Base-by-base conservation (phyloP, 2,113 vertebrate genomes). In the Protobothrops mucrosquamatus region DNA sequence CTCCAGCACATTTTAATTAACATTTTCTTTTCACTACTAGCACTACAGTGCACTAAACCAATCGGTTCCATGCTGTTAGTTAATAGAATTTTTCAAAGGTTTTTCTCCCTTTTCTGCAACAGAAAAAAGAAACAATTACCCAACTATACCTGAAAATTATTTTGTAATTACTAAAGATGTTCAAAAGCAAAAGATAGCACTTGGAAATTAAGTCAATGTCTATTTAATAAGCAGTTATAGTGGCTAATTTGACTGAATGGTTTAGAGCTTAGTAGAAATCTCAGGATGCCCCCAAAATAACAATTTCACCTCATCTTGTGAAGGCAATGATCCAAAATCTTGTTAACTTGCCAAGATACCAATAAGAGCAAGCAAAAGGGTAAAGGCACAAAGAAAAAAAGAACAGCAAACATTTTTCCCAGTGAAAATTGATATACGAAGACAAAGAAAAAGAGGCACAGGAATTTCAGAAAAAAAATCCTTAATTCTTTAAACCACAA, bases 101-200 rank as follows among this genome's bases (percentile, higher is more conserved):
- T 34, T n/a, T 48, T 85, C 0, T 24, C 3, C 20, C 12, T 39
- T 1, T 94, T 94, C 81, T 57, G 69, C 34, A 91, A 88, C 29
- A 93, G 55, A 61, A 96, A 86, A 57, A 52, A 92, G 93, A 94
- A 94, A 90, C 46, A 90, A 93, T 94, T 94, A 93, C 12, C 12
- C 48, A 56, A 2, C 54, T 39, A 48, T 85, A 89, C 69, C 55
- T 88, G 85, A 90, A 85, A 95, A 93, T 3, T 1, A 34, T 87
- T 93, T 91, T 91, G 88, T 93, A 95, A 94, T 94, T 95, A 64
- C 61, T 29, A 91, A 85, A 14, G 87, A 43, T 55, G 51, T 90
- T 93, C 61, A 92, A 95, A 85, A 39, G 34, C 86, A 95, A 92
- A 14, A 89, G 52, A 56, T 15, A 69, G 87, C 3, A 18, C 88